Evolutionary conservation across 1,140 invertebrate genomes (phyloP), one percentile per base, ranked within the genome.

Genomic region (Drosophila pandora): DNA sequence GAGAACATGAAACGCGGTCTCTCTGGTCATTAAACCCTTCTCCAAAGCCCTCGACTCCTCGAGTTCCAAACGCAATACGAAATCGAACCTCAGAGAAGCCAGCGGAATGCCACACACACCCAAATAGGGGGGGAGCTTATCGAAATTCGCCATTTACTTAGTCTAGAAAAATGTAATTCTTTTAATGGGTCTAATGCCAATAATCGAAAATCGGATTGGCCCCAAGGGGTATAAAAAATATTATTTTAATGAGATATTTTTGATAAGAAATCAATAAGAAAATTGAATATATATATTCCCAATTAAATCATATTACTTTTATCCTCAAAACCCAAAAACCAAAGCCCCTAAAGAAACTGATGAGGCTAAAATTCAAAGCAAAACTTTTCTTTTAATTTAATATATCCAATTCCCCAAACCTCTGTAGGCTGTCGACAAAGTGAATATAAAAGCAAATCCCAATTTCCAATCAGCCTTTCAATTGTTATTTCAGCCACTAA

Each of bases 1-100:
- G 41, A 54, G 47, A 53, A 73, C 52, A 57, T 57, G 61, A 60
- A 65, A 64, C 69, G 39, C 53, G 60, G 71, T 45, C 70, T 43
- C 59, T 30, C 58, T 75, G 73, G 73, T 76, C 73, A 76, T 76
- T 76, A 76, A 76, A 76, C 73, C 72, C 71, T 76, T 76, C 63
- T 47, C 10, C 62, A 41, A 53, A 52, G 43, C 56, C 56, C 56
- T 13, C 56, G 43, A 54, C 32, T 25, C 49, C 49, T 17, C 17
- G 17, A 17, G 17, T 17, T 17, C 17, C 17, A 23, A 43, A 43
- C 23, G 12, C 63, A 30, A 69, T 49, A 25, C 34, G 72, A 76
- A 76, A 76, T 34, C 41, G 55, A 75, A 76, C 62, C 55, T 56
- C 28, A 9, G 22, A 37, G 61, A 76, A 76, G 72, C 71, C 72